These are phyloP conservation scores for Chrysocyon brachyurus DNA, from an alignment of 2,797 vertebrate genomes.

Conservation along the genomic window DNA sequence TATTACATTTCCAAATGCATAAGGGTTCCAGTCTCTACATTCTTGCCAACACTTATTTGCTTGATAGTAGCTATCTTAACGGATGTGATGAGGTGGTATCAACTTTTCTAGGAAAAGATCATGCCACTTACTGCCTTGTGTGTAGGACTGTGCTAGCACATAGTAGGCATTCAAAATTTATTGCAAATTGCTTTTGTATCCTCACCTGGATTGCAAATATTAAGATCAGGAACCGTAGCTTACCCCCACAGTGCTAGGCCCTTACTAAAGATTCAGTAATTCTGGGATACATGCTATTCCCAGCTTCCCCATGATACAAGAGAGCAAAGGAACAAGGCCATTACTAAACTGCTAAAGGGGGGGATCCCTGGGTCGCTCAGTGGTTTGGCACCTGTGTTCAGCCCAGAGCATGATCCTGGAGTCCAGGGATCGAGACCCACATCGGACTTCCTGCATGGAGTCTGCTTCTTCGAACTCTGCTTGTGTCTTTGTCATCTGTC, in stretches of 20 bases:
- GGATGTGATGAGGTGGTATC: neutral
- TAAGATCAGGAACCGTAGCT: neutral
- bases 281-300: neutral
- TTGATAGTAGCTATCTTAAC: neutral
- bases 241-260: neutral
- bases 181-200: neutral
- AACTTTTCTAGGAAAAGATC: neutral
- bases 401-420: too few relatives aligned
- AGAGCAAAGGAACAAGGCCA: neutral
- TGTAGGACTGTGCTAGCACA: neutral
- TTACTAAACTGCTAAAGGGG: neutral
- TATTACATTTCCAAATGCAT: neutral
- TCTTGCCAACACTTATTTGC: neutral
- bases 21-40: neutral
- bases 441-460: too few relatives aligned
- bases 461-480: too few relatives aligned
- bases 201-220: neutral
- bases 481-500: too few relatives aligned
- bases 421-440: too few relatives aligned
- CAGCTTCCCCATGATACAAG: neutral
- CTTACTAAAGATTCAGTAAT: neutral
- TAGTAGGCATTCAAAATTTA: neutral
- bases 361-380: too few relatives aligned
- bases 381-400: too few relatives aligned
- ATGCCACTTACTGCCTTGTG: neutral